Conservation (phyloP, 2,888 invertebrate species). For the Phyllotreta cruciferae region DNA sequence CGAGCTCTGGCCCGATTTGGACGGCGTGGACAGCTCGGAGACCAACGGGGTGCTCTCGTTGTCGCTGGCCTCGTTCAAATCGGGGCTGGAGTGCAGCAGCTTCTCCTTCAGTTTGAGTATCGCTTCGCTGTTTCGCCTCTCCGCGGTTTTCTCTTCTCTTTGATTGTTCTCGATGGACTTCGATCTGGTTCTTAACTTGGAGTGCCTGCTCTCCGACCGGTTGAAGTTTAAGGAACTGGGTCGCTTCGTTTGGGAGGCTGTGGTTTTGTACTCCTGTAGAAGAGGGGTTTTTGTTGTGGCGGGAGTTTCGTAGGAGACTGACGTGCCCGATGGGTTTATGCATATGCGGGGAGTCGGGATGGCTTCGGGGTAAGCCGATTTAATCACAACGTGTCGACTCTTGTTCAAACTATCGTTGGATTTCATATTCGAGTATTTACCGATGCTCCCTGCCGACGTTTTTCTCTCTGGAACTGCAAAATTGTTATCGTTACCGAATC, state of each 20-base stretch:
- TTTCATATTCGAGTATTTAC: constrained; percentile 45
- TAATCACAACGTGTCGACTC: constrained; percentile 54
- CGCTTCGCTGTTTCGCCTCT: constrained; percentile 52
- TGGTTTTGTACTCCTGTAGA: constrained; percentile 44
- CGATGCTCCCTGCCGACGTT: constrained; percentile 45
- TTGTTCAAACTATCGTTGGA: constrained; percentile 43
- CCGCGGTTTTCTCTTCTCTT: constrained; percentile 41
- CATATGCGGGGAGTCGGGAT: constrained; percentile 40
- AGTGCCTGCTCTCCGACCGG: constrained; percentile 45
- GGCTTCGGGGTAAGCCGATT: constrained; percentile 46
- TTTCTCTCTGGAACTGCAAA: constrained; percentile 50
- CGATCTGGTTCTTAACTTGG: constrained; percentile 49
- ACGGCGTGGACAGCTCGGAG: constrained; percentile 57
- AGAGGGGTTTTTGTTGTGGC: constrained; percentile 42
- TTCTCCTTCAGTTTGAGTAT: constrained; percentile 56
- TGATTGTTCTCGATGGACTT: constrained; percentile 53
- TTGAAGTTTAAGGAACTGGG: constrained; percentile 51
- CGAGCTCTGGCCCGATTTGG: constrained; percentile 50
- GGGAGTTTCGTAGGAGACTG: constrained; percentile 46
- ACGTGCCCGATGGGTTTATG: constrained; percentile 44
- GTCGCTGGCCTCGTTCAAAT: constrained; percentile 61
- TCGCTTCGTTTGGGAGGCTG: constrained; percentile 45
- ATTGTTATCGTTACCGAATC: not conserved
- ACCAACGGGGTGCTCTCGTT: constrained; percentile 76
- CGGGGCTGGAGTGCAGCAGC: constrained; percentile 55